These are phyloP conservation scores for Heteropelma amictum DNA, from an alignment of 2,888 invertebrate species.

Conservation along the genomic window DNA sequence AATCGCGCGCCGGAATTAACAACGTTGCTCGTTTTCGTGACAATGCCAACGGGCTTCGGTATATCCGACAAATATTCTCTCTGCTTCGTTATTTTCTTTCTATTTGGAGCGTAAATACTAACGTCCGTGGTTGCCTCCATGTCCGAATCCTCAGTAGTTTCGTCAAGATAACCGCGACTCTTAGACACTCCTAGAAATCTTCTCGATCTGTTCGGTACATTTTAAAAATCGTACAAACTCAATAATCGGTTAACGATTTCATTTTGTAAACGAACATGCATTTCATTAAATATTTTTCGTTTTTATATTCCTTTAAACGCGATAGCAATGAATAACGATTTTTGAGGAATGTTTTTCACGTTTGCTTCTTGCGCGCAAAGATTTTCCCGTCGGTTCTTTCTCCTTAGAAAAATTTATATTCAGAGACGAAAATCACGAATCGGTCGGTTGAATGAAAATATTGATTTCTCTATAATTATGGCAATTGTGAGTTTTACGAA, in stretches of 20 bases:
- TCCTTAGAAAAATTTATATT: too few relatives aligned
- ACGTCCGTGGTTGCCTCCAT: conserved; percentile 39
- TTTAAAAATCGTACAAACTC: not conserved
- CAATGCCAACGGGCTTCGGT: conserved; percentile 26
- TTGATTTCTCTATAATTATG: too few relatives aligned
- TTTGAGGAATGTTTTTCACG: too few relatives aligned
- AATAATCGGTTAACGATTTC: too few relatives aligned
- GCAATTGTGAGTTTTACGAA: too few relatives aligned
- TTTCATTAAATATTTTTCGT: not conserved
- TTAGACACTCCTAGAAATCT: conserved; percentile 15
- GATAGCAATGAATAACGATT: too few relatives aligned
- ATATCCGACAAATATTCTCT: conserved; percentile 5
- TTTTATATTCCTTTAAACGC: too few relatives aligned
- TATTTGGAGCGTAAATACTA: conserved; percentile 32
- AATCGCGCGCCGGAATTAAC: conserved; percentile 7
- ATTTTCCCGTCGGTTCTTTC: too few relatives aligned
- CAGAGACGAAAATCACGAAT: too few relatives aligned
- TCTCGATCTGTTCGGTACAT: conserved; percentile 38
- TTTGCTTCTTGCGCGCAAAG: too few relatives aligned
- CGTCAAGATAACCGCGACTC: conserved; percentile 33
- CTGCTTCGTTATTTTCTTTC: conserved; percentile 19
- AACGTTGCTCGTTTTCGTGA: conserved; percentile 12
- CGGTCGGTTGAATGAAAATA: too few relatives aligned
- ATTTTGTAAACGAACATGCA: too few relatives aligned
- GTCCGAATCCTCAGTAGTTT: conserved; percentile 45